These are phyloP conservation scores for Gracilinanus agilis DNA, from an alignment of 2,113 vertebrate species.

Conservation along the genomic window DNA sequence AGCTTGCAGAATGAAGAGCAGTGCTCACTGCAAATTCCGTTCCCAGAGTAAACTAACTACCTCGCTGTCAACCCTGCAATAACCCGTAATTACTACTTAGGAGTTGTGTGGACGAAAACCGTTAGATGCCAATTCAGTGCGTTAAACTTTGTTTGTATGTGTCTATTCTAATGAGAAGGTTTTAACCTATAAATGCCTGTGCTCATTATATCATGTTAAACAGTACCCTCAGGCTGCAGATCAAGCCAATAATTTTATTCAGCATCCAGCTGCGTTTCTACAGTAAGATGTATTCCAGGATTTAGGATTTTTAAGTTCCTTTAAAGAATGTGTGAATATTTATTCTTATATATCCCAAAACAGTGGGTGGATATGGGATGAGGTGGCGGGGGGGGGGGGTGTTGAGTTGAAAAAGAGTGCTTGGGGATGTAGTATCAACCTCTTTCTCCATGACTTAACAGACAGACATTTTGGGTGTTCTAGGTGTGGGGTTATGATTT, in stretches of 20 bases:
- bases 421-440: not conserved
- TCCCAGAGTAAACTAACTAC: slow-evolving; percentile 62
- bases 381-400: no score
- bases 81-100: slow-evolving; percentile 69
- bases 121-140: slow-evolving; percentile 70
- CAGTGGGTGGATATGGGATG: slow-evolving; percentile 30
- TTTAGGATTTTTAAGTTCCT: slow-evolving; percentile 35
- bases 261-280: slow-evolving; percentile 42
- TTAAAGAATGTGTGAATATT: not conserved
- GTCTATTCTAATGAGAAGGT: slow-evolving; percentile 64
- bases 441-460: not conserved
- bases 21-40: slow-evolving; percentile 66
- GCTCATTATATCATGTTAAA: slow-evolving; percentile 32
- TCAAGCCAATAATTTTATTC: slow-evolving; percentile 61
- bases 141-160: slow-evolving; percentile 77
- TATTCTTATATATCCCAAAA: slow-evolving; percentile 37
- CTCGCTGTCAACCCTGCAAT: slow-evolving; percentile 68
- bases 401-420: not conserved
- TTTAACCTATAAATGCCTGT: slow-evolving; percentile 65
- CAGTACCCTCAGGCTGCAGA: slow-evolving; percentile 59
- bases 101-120: slow-evolving; percentile 56
- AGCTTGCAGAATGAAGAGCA: slow-evolving; percentile 28
- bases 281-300: slow-evolving; percentile 35
- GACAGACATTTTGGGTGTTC: not conserved
- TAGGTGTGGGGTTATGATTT: not conserved